A percentile compares a stretch with the other conserved stretches of the same genome.
Evolutionary conservation across 2,113 vertebrate genomes (phyloP).

Genomic region (Salvelinus alpinus): DNA sequence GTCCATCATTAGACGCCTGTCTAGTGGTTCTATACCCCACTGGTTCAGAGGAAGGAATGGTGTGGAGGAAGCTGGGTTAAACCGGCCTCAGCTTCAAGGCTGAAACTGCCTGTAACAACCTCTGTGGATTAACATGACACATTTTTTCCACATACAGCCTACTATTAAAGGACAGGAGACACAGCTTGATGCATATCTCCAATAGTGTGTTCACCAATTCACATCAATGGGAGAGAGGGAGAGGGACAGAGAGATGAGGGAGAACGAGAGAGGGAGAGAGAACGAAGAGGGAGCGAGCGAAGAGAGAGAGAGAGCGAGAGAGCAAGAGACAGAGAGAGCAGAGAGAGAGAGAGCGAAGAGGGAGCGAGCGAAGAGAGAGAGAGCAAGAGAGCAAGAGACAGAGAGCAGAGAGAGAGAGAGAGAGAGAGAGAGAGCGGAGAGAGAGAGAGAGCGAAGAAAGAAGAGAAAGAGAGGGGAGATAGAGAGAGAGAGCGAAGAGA

Average conservation of each 20-base stretch:
- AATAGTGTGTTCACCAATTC: constrained; percentile 44
- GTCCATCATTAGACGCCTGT: no score
- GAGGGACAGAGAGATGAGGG: not conserved
- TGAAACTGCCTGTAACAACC: no score
- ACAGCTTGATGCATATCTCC: constrained; percentile 11
- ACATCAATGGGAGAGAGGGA: constrained; percentile 43
- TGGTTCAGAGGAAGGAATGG: no score
- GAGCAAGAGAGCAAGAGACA: not conserved
- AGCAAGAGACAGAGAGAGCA: no score
- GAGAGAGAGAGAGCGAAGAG: not conserved
- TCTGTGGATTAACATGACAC: constrained; percentile 11
- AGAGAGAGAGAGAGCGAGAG: constrained; percentile 16
- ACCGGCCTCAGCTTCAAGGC: no score
- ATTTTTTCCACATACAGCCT: not conserved
- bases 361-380: not conserved
- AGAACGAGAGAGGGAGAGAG: not conserved
- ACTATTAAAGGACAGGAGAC: no score
- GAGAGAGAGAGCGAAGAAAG: not conserved
- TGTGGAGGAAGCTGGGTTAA: no score
- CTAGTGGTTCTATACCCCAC: no score
- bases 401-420: not conserved
- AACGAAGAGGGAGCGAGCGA: not conserved
- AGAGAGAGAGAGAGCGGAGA: no score
- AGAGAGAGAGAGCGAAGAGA: not conserved
- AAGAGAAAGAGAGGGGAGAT: no score